Conservation (phyloP, 2,113 vertebrate species). For the Lampris incognitus region DNA sequence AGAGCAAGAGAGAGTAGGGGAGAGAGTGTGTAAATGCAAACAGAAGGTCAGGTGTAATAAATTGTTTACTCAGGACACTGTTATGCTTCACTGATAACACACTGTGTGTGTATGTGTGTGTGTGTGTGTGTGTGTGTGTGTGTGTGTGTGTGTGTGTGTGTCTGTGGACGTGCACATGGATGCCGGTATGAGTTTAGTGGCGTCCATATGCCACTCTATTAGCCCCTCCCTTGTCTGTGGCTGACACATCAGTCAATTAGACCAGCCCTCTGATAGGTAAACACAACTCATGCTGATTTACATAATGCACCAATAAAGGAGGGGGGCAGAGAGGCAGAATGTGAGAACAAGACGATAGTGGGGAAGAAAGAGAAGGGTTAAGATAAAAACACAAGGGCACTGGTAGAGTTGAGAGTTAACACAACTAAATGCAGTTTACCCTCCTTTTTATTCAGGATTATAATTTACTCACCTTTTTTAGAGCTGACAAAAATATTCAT, state of each 20-base stretch:
- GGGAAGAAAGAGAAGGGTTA: constrained; percentile 15
- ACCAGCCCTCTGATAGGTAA: constrained; percentile 62
- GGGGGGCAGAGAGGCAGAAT: constrained; percentile 3
- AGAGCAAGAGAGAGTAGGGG: background rate
- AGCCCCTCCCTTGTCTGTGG: constrained; percentile 50
- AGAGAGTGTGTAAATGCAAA: constrained; percentile 37
- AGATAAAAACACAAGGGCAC: background rate
- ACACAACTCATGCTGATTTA: constrained; percentile 60
- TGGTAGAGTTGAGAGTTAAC: background rate
- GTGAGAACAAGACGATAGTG: background rate
- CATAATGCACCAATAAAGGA: constrained; percentile 55
- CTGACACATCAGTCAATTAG: constrained; percentile 75
- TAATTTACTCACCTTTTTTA: no score
- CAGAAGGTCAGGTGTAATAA: constrained; percentile 68
- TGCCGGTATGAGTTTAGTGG: constrained; percentile 16
- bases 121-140: constrained; percentile 4
- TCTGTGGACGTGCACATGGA: background rate
- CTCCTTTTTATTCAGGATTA: no score
- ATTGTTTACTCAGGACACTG: constrained; percentile 60
- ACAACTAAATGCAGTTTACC: background rate
- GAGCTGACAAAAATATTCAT: no score
- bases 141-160: constrained; percentile 23
- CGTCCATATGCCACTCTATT: constrained; percentile 68
- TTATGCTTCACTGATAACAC: constrained; percentile 70
- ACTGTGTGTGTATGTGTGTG: constrained; percentile 35